These are phyloP conservation scores for Ennomos erosarius DNA, from an alignment of 2,888 invertebrate genomes.

Conservation along the genomic window DNA sequence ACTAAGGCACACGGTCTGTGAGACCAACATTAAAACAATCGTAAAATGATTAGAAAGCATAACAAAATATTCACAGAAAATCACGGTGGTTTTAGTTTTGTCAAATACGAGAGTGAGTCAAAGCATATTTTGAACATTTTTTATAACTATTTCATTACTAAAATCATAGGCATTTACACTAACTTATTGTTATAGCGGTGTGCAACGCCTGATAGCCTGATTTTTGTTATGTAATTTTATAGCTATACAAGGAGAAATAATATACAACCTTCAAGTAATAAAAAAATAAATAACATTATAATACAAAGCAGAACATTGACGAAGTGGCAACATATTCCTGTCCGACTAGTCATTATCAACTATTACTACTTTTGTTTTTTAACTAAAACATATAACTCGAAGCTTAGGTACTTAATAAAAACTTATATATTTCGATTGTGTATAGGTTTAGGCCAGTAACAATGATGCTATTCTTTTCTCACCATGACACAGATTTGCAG, in stretches of 20 bases:
- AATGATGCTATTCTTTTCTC: conserved; percentile 8
- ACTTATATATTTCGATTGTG: conserved; percentile 9
- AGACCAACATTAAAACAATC: conserved; percentile 57
- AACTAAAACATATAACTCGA: conserved; percentile 65
- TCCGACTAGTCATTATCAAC: conserved; percentile 81
- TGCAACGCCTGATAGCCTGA: conserved; percentile 69
- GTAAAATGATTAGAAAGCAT: conserved; percentile 39
- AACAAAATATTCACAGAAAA: conserved; percentile 52
- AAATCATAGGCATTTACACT: conserved; percentile 30
- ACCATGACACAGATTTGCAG: conserved; percentile 1
- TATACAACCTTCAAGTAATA: conserved; percentile 72
- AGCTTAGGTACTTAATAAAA: conserved; percentile 26
- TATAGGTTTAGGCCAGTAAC: conserved; percentile 31
- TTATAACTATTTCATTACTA: conserved; percentile 30
- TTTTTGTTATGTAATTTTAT: conserved; percentile 56
- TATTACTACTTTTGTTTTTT: conserved; percentile 32
- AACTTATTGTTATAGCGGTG: conserved; percentile 35
- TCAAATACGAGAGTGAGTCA: conserved; percentile 38
- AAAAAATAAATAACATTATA: conserved; percentile 81
- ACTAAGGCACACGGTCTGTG: conserved; percentile 76
- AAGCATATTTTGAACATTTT: conserved; percentile 22
- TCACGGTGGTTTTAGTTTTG: conserved; percentile 56
- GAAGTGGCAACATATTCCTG: conserved; percentile 81
- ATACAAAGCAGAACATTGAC: conserved; percentile 82
- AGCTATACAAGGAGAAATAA: conserved; percentile 59